Evolutionary conservation across 2,797 vertebrate species (phyloP).

Genomic region (Macroramphosus scolopax): DNA sequence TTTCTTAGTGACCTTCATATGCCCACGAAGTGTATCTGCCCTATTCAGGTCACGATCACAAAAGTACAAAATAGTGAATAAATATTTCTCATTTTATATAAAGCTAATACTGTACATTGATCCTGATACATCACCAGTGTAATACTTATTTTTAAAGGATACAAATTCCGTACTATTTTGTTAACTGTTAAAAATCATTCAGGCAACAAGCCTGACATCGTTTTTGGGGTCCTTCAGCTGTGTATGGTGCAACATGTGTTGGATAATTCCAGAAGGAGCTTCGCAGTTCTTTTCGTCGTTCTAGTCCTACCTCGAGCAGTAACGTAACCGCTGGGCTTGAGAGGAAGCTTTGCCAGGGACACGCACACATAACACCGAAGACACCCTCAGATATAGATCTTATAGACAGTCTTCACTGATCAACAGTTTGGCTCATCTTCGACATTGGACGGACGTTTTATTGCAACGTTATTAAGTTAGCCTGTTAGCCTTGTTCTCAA

Average conservation of each 20-base stretch:
- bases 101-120: no score
- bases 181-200: background rate
- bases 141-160: rapidly evolving
- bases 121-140: rapidly evolving
- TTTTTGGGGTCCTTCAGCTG: conserved; percentile 42
- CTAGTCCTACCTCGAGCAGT: no score
- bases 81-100: no score
- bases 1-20: conserved; percentile 77
- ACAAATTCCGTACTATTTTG: background rate
- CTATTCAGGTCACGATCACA: conserved; percentile 2
- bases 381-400: no score
- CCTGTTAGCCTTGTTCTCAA: conserved; percentile 26
- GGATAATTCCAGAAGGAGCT: conserved; percentile 76
- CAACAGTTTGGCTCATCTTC: no score
- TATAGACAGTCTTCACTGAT: no score
- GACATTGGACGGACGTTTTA: background rate
- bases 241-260: conserved; percentile 72
- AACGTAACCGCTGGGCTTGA: no score
- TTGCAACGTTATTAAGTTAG: conserved; percentile 8
- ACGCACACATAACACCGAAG: background rate
- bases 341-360: no score
- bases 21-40: conserved; percentile 38
- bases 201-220: conserved; percentile 28
- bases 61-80: rapidly evolving
- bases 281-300: conserved; percentile 6